These are phyloP conservation scores for Cotesia typhae DNA, from an alignment of 1,140 invertebrate species.

Conservation along the genomic window DNA sequence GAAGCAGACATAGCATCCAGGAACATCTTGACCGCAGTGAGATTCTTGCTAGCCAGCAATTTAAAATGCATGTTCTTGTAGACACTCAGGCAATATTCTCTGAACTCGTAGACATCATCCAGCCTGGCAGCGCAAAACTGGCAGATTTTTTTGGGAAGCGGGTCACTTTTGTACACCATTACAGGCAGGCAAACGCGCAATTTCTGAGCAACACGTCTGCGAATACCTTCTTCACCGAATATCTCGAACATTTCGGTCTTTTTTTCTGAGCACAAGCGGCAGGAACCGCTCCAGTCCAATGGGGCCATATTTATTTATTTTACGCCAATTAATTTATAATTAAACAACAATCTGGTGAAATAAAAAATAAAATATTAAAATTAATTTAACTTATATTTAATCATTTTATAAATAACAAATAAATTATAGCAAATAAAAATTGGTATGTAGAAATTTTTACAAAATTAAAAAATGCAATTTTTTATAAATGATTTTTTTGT, in stretches of 20 bases:
- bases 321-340: not conserved
- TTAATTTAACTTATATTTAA: no score
- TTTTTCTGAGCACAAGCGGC: constrained; percentile 55
- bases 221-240: constrained; percentile 53
- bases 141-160: constrained; percentile 57
- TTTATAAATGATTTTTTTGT: no score
- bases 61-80: constrained; percentile 54
- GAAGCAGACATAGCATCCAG: constrained; percentile 56
- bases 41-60: constrained; percentile 41
- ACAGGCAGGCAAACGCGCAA: constrained; percentile 54
- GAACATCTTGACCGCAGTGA: constrained; percentile 51
- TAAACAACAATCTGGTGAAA: not conserved
- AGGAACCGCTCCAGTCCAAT: constrained; percentile 50
- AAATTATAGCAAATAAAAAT: no score
- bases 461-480: no score
- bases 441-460: no score
- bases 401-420: no score
- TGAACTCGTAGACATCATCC: constrained; percentile 55
- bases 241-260: constrained; percentile 54
- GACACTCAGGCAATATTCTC: constrained; percentile 53
- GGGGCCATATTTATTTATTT: constrained; percentile 38
- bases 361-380: no score
- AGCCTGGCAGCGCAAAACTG: constrained; percentile 57
- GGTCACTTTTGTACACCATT: constrained; percentile 56
- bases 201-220: constrained; percentile 53